Conservation (phyloP, 2,113 vertebrate species). For the Trematomus loennbergii region DNA sequence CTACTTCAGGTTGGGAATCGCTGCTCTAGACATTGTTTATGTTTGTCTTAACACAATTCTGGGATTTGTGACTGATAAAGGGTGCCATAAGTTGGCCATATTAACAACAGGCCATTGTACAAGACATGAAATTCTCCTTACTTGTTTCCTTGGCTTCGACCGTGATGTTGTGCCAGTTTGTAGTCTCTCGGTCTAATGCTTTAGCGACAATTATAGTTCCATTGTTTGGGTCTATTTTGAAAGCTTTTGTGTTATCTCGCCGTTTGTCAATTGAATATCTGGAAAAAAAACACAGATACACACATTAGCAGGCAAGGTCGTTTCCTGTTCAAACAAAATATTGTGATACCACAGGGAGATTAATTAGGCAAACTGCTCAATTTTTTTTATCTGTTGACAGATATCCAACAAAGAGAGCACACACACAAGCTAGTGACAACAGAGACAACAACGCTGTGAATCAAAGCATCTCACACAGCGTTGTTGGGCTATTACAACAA, state of each 20-base stretch:
- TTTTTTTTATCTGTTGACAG: constrained; percentile 56
- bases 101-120: background rate
- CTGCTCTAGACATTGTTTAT: background rate
- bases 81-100: background rate
- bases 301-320: constrained; percentile 59
- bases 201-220: constrained; percentile 87
- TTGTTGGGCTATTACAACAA: background rate
- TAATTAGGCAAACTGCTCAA: constrained; percentile 69
- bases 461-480: constrained; percentile 22
- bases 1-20: background rate
- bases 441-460: constrained; percentile 21
- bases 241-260: constrained; percentile 77
- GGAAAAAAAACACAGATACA: constrained; percentile 53
- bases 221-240: constrained; percentile 88
- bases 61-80: background rate
- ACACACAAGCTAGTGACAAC: constrained; percentile 34
- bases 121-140: constrained; percentile 79
- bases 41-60: background rate
- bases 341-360: constrained; percentile 60
- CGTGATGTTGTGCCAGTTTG: constrained; percentile 91
- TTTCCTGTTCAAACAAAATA: constrained; percentile 62
- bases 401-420: constrained; percentile 63
- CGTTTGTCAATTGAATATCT: constrained; percentile 89
- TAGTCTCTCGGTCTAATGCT: constrained; percentile 89
- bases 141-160: constrained; percentile 90